Conservation (phyloP, 1,140 invertebrate species). For the Drosophila seguyi region DNA sequence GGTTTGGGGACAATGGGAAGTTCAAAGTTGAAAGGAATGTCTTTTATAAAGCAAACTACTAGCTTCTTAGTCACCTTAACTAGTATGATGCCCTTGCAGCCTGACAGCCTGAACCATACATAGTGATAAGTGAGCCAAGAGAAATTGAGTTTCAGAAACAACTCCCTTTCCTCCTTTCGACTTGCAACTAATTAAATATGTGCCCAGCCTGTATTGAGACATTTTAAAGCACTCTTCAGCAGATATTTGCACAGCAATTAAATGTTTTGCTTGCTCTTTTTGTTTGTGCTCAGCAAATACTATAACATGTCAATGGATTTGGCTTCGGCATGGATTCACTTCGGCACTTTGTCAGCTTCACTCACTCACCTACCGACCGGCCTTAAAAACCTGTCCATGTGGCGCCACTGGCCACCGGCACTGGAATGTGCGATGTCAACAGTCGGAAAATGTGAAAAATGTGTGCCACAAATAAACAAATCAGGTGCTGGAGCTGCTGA, state of each 20-base stretch:
- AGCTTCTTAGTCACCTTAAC: background rate
- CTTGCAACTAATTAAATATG: constrained; percentile 61
- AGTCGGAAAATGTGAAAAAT: constrained; percentile 64
- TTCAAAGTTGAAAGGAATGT: background rate
- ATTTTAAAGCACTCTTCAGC: constrained; percentile 33
- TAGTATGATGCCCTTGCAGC: background rate
- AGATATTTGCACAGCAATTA: constrained; percentile 64
- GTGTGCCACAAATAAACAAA: constrained; percentile 72
- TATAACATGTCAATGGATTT: constrained; percentile 30
- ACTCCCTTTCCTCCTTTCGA: background rate
- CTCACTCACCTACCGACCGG: background rate
- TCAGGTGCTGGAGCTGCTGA: constrained; percentile 51
- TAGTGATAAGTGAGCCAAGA: too few relatives aligned
- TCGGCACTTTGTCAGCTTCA: constrained; percentile 40
- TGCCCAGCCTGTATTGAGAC: constrained; percentile 22
- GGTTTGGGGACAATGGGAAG: background rate
- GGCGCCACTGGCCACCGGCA: constrained; percentile 22
- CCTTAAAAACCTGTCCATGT: constrained; percentile 20
- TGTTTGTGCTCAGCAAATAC: constrained; percentile 31
- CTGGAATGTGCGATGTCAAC: constrained; percentile 43
- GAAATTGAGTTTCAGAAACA: constrained; percentile 6
- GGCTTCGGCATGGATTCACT: constrained; percentile 5
- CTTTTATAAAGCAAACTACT: background rate
- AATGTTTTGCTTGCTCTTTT: constrained; percentile 32
- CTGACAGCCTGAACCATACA: background rate